Evolutionary conservation across 2,888 invertebrate genomes (phyloP), one percentile per base, ranked within the genome.

Genomic region (Andrena hattorfiana): DNA sequence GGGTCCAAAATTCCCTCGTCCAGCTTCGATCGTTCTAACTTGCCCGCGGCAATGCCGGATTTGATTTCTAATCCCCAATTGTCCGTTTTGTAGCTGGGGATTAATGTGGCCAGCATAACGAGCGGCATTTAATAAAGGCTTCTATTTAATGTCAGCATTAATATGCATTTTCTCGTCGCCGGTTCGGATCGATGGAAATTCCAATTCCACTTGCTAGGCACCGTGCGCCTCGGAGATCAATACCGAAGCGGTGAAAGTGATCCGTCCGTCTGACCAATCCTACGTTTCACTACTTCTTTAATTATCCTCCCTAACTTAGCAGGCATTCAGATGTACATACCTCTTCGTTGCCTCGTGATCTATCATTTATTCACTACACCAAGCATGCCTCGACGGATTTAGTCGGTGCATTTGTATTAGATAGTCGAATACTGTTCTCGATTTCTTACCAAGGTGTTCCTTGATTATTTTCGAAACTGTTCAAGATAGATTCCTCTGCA

Each of bases 61-160:
- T 78, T 70, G 30, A 79, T 71, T 63, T 67, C 76, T 69, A 66
- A 77, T 77, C 77, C 75, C 51, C 72, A 76, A 83, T 83, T 79
- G 76, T 67, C 68, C 72, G 63, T 77, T 77, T 77, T 74, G 63
- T 54, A 51, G 54, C 48, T 16, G 76, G 30, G 49, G 62, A 66
- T 48, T 51, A 73, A 76, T 66, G 76, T 13, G 67, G 42, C 49
- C 32, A 16, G 54, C 62, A 64, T 77, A 85, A 80, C 83, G 77
- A 85, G 77, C 28, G n/a, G 66, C 77, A 74, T 83, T 85, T 85
- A 77, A 82, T 85, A 74, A 76, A 74, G 76, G 75, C 54, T 70
- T 75, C 77, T 77, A 67, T 77, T 83, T 78, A 79, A 78, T 60
- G 73, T 42, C 73, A 16, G 63, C 70, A 73, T 74, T 79, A 77